A percentile compares a stretch with the other conserved stretches of the same genome.
Evolutionary conservation across 2,113 vertebrate species (phyloP).

Genomic region (Ptilonorhynchus violaceus): DNA sequence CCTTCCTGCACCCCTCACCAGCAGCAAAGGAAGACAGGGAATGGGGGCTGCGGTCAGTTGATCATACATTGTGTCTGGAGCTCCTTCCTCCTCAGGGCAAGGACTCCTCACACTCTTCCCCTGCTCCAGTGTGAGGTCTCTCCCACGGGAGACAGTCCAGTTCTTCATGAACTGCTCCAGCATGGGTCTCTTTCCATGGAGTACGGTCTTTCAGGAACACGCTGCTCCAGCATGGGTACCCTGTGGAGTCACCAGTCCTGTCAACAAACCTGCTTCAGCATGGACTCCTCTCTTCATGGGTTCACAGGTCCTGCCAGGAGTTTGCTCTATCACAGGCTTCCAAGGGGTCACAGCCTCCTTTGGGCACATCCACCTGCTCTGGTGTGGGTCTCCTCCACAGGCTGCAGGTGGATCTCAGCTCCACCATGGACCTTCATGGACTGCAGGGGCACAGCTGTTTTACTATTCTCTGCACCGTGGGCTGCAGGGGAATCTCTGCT

Average conservation of each 20-base stretch:
- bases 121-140: background rate
- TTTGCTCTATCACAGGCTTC: background rate
- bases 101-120: background rate
- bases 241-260: background rate
- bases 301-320: background rate
- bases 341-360: background rate
- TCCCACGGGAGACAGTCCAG: background rate
- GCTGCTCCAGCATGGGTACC: background rate
- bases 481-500: background rate
- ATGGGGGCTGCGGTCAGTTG: background rate
- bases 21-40: background rate
- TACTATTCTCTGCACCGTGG: rapidly evolving
- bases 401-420: background rate
- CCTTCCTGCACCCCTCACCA: background rate
- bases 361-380: background rate
- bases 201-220: background rate
- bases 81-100: background rate
- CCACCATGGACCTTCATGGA: background rate
- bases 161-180: background rate
- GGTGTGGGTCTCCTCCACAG: background rate
- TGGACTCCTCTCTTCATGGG: background rate
- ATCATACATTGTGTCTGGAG: background rate
- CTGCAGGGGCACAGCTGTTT: background rate
- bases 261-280: background rate
- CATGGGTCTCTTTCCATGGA: background rate